A percentile compares a stretch with the other conserved stretches of the same genome.
Conservation (phyloP, 2,797 vertebrate species). For the Phataginus tetradactyla region DNA sequence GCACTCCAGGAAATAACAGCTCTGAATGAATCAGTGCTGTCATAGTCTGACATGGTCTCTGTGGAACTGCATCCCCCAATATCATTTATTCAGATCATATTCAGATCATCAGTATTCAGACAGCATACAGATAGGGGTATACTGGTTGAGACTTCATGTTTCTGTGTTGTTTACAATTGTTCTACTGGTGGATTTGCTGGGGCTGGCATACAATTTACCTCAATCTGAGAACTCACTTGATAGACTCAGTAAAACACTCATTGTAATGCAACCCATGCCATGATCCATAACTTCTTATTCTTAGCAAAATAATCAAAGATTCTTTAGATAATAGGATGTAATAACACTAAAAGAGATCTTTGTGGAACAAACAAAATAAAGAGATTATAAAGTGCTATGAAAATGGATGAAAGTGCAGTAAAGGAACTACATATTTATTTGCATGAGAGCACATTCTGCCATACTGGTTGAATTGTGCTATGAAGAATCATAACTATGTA, state of each 20-base stretch:
- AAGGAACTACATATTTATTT: conserved; percentile 27
- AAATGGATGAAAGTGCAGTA: conserved; percentile 40
- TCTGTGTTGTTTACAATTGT: conserved; percentile 2
- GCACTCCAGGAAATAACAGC: not conserved
- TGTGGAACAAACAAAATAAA: conserved; percentile 58
- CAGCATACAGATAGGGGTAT: not conserved
- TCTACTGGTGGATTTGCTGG: conserved; percentile 16
- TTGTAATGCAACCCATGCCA: conserved; percentile 40
- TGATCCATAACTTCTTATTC: conserved; percentile 48
- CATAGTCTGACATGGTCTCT: not conserved
- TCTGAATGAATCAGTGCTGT: not conserved
- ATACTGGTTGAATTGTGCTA: not conserved
- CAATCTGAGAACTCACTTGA: conserved; percentile 3
- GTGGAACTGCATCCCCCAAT: not conserved
- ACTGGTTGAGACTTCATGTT: conserved; percentile 43
- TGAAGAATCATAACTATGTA: not conserved
- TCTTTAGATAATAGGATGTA: conserved; percentile 58
- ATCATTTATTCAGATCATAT: conserved; percentile 44
- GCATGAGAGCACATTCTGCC: not conserved
- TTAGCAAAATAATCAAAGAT: conserved; percentile 59
- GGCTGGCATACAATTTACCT: not conserved
- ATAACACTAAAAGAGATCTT: conserved; percentile 46
- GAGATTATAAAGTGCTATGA: conserved; percentile 43
- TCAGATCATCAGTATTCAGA: too few species aligned
- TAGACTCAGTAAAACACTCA: not conserved